Conservation (phyloP, 2,888 invertebrate genomes). For the Mythimna ferrago region DNA sequence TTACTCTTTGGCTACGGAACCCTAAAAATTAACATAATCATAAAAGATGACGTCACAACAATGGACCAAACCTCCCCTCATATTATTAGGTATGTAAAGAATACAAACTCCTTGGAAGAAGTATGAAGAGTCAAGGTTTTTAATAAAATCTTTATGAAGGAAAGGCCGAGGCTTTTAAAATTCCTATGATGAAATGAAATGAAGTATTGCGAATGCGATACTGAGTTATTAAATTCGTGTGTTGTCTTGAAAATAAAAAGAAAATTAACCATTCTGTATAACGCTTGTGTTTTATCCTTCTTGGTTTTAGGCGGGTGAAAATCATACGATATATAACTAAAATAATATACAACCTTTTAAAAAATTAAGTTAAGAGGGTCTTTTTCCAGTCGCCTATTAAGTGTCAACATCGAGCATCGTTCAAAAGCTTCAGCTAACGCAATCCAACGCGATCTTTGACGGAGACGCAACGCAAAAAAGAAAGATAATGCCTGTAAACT, state of each 20-base stretch:
- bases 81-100: constrained; percentile 1
- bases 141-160: background rate
- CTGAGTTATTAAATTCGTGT: background rate
- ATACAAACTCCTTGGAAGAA: background rate
- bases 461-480: too few species aligned
- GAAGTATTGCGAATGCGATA: background rate
- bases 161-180: background rate
- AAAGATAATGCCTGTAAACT: too few species aligned
- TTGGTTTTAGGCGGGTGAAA: too few species aligned
- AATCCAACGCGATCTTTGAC: too few species aligned
- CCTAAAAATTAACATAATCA: background rate
- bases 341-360: too few species aligned
- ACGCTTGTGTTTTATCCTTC: too few species aligned
- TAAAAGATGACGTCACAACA: background rate
- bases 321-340: too few species aligned
- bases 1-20: background rate
- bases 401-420: too few species aligned
- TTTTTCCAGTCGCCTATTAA: too few species aligned
- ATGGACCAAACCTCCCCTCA: background rate
- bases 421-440: too few species aligned
- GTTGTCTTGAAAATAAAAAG: background rate
- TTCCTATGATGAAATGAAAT: background rate
- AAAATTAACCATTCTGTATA: too few species aligned
- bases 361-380: too few species aligned
- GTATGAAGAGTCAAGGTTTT: constrained; percentile 1